These are phyloP conservation scores for Pammene fasciana DNA, from an alignment of 2,888 invertebrate genomes.

Conservation along the genomic window DNA sequence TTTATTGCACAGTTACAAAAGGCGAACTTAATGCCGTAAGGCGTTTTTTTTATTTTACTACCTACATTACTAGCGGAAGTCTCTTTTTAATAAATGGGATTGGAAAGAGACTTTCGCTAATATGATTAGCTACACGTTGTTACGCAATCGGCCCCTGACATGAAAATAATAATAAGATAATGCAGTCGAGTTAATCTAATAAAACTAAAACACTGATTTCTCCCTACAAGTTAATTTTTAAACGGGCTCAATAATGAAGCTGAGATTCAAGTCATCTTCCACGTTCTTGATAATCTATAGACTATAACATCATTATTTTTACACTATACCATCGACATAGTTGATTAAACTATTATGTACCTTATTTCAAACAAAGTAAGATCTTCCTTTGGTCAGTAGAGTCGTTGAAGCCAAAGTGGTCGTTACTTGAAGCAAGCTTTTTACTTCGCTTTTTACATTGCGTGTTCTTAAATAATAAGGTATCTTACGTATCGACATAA, in stretches of 20 bases:
- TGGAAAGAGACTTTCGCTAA: too few relatives aligned
- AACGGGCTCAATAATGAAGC: background rate
- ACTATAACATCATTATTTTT: conserved; percentile 9
- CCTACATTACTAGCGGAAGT: too few relatives aligned
- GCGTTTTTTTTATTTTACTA: too few relatives aligned
- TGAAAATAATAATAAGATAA: too few relatives aligned
- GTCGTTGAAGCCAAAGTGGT: background rate
- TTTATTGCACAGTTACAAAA: too few relatives aligned
- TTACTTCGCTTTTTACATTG: conserved; percentile 25
- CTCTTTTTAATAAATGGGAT: too few relatives aligned
- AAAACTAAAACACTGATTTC: too few relatives aligned
- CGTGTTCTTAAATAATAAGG: conserved; percentile 26
- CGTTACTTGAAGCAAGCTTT: conserved; percentile 16
- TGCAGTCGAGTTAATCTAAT: too few relatives aligned
- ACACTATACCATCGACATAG: background rate
- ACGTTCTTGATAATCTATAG: conserved; percentile 5
- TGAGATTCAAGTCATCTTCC: background rate
- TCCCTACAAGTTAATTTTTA: too few relatives aligned
- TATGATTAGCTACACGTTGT: too few relatives aligned
- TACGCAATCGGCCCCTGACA: too few relatives aligned
- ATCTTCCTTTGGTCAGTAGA: background rate
- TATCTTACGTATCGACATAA: conserved; percentile 8
- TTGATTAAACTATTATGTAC: background rate
- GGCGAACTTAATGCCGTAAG: too few relatives aligned
- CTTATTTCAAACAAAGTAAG: background rate